phyloP scores from a whole-genome alignment of 2,113 vertebrate species.

The Typhlomys cinereus region DNA sequence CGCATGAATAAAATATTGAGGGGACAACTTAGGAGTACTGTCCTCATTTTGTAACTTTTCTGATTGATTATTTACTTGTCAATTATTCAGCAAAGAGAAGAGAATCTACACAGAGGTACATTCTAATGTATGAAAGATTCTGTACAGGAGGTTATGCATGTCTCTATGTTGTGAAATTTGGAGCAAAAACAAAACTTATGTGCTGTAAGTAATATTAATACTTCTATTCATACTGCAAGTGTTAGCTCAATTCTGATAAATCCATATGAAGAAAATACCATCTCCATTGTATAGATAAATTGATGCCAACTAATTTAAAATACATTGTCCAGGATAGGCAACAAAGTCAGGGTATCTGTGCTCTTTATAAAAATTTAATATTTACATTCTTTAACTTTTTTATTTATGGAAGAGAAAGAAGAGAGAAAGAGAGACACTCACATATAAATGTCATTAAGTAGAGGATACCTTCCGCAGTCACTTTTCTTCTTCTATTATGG shows the following conservation, averaged over 20 bases:
- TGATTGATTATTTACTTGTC: not conserved
- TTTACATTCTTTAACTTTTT: too few relatives aligned
- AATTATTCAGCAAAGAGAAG: not conserved
- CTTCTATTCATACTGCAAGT: not conserved
- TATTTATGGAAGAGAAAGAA: too few relatives aligned
- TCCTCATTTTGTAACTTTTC: not conserved
- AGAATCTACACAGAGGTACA: not conserved
- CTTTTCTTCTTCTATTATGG: too few relatives aligned
- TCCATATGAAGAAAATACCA: not conserved
- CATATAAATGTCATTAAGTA: too few relatives aligned
- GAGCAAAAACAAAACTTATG: not conserved
- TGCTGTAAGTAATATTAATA: not conserved
- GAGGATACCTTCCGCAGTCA: too few relatives aligned
- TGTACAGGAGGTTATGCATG: not conserved
- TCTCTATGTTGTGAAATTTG: not conserved
- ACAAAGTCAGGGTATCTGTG: too few relatives aligned
- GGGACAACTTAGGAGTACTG: not conserved
- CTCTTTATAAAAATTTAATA: too few relatives aligned
- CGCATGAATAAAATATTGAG: not conserved
- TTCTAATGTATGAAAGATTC: not conserved
- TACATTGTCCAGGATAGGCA: not conserved
- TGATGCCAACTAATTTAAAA: not conserved
- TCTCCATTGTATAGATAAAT: not conserved
- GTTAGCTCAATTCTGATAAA: not conserved
- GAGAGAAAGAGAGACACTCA: too few relatives aligned